phyloP scores from a whole-genome alignment of 2,113 vertebrate genomes.

The Oreochromis spilurus region DNA sequence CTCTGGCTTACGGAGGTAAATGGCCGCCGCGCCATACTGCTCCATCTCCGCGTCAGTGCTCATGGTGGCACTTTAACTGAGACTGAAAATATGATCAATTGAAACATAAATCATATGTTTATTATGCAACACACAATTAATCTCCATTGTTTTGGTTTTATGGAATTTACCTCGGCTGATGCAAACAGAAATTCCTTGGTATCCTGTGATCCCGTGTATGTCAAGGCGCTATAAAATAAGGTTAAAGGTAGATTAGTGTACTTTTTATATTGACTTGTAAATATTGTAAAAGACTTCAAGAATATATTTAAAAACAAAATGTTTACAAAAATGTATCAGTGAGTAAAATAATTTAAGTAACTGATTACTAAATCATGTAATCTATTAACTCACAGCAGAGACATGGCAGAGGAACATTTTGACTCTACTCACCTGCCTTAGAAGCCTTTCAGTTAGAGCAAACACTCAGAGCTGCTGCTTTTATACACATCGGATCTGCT shows the following conservation, averaged over 20 bases:
- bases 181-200: not conserved
- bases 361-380: not conserved
- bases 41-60: constrained; percentile 55
- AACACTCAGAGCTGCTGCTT: not conserved
- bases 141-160: not conserved
- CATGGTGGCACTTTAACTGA: not conserved
- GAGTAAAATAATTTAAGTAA: not conserved
- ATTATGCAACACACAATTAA: not conserved
- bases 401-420: not conserved
- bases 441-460: constrained; percentile 17
- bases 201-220: not conserved
- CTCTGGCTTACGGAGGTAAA: constrained; percentile 52
- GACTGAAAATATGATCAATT: not conserved
- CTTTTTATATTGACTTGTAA: not conserved
- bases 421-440: constrained; percentile 3
- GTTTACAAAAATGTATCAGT: not conserved
- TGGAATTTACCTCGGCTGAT: constrained; percentile 1
- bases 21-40: constrained; percentile 35
- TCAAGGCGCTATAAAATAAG: not conserved
- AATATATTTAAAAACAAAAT: not conserved
- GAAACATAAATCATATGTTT: not conserved
- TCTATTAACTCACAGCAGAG: not conserved
- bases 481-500: constrained; percentile 22
- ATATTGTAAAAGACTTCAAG: not conserved
- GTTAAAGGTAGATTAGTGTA: not conserved